A percentile compares a stretch with the other conserved stretches of the same genome.
Evolutionary conservation across 2,888 invertebrate genomes (phyloP).

Genomic region (Allolobophora icterica): DNA sequence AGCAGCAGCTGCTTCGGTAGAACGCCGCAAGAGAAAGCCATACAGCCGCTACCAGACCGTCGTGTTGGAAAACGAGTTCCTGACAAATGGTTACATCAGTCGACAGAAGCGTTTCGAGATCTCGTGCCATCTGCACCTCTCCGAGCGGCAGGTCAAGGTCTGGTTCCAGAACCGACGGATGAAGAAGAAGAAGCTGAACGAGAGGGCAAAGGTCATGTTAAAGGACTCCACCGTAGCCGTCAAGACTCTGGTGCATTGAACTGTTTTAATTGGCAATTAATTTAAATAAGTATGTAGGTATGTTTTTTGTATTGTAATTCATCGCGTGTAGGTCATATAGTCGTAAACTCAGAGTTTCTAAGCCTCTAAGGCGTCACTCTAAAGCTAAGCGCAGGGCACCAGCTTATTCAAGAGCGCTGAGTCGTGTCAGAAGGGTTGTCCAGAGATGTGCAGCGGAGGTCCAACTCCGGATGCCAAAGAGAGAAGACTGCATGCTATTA

Average conservation of each 20-base stretch:
- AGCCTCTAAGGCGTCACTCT: too few species aligned
- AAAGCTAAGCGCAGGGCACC: too few species aligned
- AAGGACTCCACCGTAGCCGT: not conserved
- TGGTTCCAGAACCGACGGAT: conserved; percentile 27
- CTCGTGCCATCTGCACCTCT: conserved; percentile 10
- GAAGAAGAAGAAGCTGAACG: conserved; percentile 27
- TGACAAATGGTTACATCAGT: conserved; percentile 26
- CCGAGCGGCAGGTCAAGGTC: conserved; percentile 21
- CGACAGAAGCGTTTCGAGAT: conserved; percentile 15
- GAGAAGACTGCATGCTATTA: too few species aligned
- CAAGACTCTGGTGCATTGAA: not conserved
- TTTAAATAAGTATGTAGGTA: too few species aligned
- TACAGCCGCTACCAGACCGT: conserved; percentile 32
- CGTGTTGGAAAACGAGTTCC: conserved; percentile 34
- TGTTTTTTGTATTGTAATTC: too few species aligned
- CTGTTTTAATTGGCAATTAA: too few species aligned
- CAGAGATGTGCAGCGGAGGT: too few species aligned
- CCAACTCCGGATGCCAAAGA: too few species aligned
- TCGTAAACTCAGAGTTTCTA: too few species aligned
- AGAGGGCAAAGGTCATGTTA: conserved; percentile 25
- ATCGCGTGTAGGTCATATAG: too few species aligned
- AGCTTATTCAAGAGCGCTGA: too few species aligned
- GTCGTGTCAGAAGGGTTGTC: too few species aligned
- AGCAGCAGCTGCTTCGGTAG: conserved; percentile 19
- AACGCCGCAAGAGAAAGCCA: conserved; percentile 27